Evolutionary conservation across 2,113 vertebrate genomes (phyloP), one percentile per base, ranked within the genome.

Genomic region (Eretmodus cyanostictus): DNA sequence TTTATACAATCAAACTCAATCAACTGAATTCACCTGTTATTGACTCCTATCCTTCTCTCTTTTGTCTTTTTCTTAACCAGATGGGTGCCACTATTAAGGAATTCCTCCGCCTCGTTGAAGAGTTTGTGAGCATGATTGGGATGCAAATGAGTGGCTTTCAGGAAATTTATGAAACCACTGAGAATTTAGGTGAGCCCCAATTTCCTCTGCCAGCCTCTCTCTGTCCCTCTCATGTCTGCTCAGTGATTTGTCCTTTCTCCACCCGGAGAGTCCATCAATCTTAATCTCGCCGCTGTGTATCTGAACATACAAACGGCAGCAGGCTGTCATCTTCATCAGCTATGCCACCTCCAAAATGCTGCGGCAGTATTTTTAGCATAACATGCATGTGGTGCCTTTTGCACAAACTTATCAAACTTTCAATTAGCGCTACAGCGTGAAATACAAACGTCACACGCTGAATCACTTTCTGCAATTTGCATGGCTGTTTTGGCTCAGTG

Each of bases 81-180:
- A 97, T 98, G 97, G 98, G 98, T 11, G 96, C 97, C 82, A 99
- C 96, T 1, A 95, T 98, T 86, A 99, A 96, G 91, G 97, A 98
- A 86, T 96, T 99, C 80, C 98, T 99, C 93, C 96, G 94, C 89
- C 96, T 99, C 1, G 94, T 99, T 10, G 99, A 99, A 89, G 97
- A 99, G 91, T 99, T 98, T 61, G 98, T 99, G 76, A 98, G 98
- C 66, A 97, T 99, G 96, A 97, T 99, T 0, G 98, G 98, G 19
- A 97, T 97, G 78, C 98, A 98, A 89, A 98, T 99, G 98, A 99
- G 98, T 88, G 98, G 98, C 93, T 97, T 99, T 89, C 97, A 98
- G 93, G 98, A 99, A 29, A 97, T 98, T 47, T 99, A 99, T 87
- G 98, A 99, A 97, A 97, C 98, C 95, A 99, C 98, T 0, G 98